Base-by-base conservation (phyloP, 2,113 vertebrate species). In the Eidolon helvum region DNA sequence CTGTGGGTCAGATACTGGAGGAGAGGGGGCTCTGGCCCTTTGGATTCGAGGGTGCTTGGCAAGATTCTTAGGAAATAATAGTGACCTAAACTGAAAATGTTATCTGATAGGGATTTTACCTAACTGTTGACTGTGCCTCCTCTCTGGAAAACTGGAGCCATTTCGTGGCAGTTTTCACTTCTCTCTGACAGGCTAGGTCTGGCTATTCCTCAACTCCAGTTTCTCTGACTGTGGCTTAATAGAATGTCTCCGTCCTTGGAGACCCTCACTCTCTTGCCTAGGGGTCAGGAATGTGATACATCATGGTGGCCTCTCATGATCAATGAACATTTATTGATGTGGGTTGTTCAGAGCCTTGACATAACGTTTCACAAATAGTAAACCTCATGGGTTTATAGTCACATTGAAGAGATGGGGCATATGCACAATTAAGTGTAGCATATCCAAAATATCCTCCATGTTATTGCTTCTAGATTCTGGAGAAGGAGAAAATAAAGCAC, bases 51-150 rank as follows among this genome's bases (percentile, higher is more conserved):
- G 50, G 10, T 35, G 6, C 18, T 53, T 68, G n/a, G 28, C 85
- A 80, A 87, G n/a, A 85, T 38, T 87, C 65, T 86, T 28, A 77
- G 94, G 65, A 92, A 93, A 92, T 65, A 19, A 59, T 12, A 57
- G 50, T 48, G 40, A 87, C 65, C 22, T 4, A 87, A 61, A 87
- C 3, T 5, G 33, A 72, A 93, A 89, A 48, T 53, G 7, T 15
- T 10, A 45, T 45, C 28, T 82, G 82, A 83, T 48, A n/a, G n/a
- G n/a, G n/a, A n/a, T n/a, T n/a, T n/a, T n/a, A 16, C 7, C 7
- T 90, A 26, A n/a, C 21, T 59, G 75, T 57, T 30, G 28, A 84
- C 40, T 69, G 2, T 65, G n/a, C 3, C 45, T 86, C 63, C 68
- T 53, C 66, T 86, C 83, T 93, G 2, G 30, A 91, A 91, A 78